Conservation (phyloP, 2,797 vertebrate genomes). For the Chelonia mydas region DNA sequence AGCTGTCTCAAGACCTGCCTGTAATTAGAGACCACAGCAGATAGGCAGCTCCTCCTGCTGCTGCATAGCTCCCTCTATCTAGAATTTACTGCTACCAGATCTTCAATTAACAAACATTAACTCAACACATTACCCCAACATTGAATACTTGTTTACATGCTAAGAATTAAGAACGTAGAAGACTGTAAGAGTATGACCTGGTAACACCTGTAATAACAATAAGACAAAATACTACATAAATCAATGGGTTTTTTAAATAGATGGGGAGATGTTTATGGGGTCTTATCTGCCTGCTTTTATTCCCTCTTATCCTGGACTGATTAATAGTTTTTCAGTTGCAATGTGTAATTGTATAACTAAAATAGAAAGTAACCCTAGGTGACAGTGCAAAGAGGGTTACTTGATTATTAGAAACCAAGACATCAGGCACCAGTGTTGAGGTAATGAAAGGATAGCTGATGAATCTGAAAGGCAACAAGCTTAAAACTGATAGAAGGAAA, state of each 20-base stretch:
- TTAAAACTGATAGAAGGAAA: background rate
- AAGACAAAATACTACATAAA: background rate
- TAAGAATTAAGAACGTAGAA: background rate
- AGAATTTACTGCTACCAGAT: background rate
- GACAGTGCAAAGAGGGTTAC: background rate
- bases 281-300: background rate
- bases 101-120: background rate
- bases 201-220: background rate
- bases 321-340: background rate
- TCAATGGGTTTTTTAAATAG: background rate
- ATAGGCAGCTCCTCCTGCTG: background rate
- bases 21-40: background rate
- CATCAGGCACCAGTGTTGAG: background rate
- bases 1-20: background rate
- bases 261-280: background rate
- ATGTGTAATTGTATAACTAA: background rate
- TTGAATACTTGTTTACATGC: background rate
- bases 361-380: background rate
- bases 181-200: background rate
- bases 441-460: background rate
- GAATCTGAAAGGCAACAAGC: background rate
- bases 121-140: background rate
- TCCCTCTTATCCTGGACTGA: background rate
- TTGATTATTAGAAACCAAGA: background rate
- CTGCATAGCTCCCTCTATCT: background rate